Conservation (phyloP, 2,113 vertebrate genomes). For the Sclerurus mexicanus region DNA sequence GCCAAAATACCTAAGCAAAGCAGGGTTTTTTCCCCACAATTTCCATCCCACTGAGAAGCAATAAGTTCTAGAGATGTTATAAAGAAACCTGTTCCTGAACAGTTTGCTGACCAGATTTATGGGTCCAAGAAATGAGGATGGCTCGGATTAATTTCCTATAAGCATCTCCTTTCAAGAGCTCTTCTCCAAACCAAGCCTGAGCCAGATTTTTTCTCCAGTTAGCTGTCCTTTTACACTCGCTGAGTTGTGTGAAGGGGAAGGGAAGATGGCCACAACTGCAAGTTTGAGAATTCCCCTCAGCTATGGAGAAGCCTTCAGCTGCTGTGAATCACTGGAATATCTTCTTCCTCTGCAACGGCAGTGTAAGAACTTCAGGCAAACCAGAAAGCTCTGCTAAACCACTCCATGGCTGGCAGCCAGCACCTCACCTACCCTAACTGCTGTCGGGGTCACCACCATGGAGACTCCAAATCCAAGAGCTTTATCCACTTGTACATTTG, state of each 20-base stretch:
- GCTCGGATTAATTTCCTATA: slow-evolving; percentile 50
- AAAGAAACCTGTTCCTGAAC: slow-evolving; percentile 46
- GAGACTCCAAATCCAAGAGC: not conserved
- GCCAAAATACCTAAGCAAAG: slow-evolving; percentile 54
- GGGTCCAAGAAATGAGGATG: slow-evolving; percentile 56
- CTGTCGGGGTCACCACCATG: not conserved
- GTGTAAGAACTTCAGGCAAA: not conserved
- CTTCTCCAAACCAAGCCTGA: not conserved
- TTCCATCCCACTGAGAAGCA: slow-evolving; percentile 47
- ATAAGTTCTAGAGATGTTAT: slow-evolving; percentile 35
- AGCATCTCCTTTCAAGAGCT: not conserved
- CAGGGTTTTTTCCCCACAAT: not conserved
- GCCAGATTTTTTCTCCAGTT: not conserved
- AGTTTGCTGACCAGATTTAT: slow-evolving; percentile 36
- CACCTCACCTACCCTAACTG: not conserved
- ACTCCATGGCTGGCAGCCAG: not conserved
- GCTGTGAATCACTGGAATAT: not conserved
- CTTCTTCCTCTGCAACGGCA: not conserved
- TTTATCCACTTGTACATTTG: not conserved
- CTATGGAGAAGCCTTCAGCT: not conserved
- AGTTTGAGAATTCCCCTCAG: not conserved
- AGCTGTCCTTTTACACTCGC: not conserved
- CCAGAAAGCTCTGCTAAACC: not conserved
- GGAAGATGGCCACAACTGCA: not conserved
- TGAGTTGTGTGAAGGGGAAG: not conserved